Conservation (phyloP, 2,113 vertebrate genomes). For the Pygathrix nemaeus region DNA sequence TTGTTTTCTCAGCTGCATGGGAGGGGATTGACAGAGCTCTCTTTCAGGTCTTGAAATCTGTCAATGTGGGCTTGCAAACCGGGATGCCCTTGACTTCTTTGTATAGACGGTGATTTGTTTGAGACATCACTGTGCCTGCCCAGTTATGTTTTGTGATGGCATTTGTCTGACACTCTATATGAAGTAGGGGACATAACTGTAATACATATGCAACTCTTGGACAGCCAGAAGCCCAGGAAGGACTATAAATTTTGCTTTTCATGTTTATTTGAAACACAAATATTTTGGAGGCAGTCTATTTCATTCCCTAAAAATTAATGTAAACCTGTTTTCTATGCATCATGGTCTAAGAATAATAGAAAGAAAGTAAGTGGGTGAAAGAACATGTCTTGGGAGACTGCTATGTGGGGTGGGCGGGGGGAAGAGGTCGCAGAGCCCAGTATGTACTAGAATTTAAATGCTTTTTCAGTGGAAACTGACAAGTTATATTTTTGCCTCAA, state of each 20-base stretch:
- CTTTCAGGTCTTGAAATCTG: slow-evolving; percentile 31
- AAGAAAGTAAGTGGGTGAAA: neutral
- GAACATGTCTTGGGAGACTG: neutral
- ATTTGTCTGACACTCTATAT: neutral
- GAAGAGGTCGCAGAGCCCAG: neutral
- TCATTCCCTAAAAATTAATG: slow-evolving; percentile 9
- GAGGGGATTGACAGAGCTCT: neutral
- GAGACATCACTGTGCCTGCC: neutral
- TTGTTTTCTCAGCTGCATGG: neutral
- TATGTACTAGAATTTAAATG: slow-evolving; percentile 36
- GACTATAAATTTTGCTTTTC: slow-evolving; percentile 32
- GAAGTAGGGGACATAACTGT: neutral
- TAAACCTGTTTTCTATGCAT: slow-evolving; percentile 38
- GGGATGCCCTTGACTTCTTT: neutral
- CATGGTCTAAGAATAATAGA: neutral
- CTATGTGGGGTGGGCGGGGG: neutral
- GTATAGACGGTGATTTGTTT: neutral
- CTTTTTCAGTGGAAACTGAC: slow-evolving; percentile 49
- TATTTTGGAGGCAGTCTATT: slow-evolving; percentile 56
- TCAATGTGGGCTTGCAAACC: neutral
- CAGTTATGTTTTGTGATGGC: neutral
- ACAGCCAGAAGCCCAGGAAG: neutral
- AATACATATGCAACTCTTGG: neutral
- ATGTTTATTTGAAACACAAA: slow-evolving; percentile 47
- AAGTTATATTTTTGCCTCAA: slow-evolving; percentile 65